Conservation (phyloP, 2,888 invertebrate species). For the Tipula helvola region DNA sequence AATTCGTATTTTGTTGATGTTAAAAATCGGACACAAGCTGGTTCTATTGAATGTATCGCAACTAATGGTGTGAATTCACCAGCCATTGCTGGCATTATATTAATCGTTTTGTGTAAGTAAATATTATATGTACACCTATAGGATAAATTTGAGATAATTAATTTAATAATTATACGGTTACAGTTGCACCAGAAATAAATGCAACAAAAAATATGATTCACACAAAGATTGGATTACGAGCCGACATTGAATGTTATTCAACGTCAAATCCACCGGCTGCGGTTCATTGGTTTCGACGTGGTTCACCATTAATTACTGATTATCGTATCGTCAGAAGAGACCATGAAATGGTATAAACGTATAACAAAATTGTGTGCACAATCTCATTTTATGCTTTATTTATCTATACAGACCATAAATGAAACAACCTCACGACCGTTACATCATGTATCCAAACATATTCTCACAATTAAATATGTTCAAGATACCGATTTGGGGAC, state of each 20-base stretch:
- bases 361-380: neutral
- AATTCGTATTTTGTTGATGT: constrained; percentile 30
- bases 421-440: constrained; percentile 32
- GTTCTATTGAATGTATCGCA: constrained; percentile 59
- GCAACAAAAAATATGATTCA: constrained; percentile 57
- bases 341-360: constrained; percentile 26
- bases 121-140: neutral
- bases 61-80: constrained; percentile 64
- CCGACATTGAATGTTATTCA: constrained; percentile 55
- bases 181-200: constrained; percentile 47
- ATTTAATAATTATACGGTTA: neutral
- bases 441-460: constrained; percentile 40
- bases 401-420: constrained; percentile 18
- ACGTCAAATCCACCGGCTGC: constrained; percentile 56
- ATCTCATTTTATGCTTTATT: neutral
- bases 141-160: neutral
- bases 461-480: constrained; percentile 55
- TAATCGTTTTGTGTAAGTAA: constrained; percentile 62
- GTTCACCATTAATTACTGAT: constrained; percentile 38
- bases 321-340: constrained; percentile 32
- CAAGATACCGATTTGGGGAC: constrained; percentile 58
- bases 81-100: constrained; percentile 49
- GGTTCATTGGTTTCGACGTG: constrained; percentile 55
- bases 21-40: constrained; percentile 49
- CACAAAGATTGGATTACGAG: constrained; percentile 55